Conservation (phyloP, 2,113 vertebrate genomes). For the Bos indicus region DNA sequence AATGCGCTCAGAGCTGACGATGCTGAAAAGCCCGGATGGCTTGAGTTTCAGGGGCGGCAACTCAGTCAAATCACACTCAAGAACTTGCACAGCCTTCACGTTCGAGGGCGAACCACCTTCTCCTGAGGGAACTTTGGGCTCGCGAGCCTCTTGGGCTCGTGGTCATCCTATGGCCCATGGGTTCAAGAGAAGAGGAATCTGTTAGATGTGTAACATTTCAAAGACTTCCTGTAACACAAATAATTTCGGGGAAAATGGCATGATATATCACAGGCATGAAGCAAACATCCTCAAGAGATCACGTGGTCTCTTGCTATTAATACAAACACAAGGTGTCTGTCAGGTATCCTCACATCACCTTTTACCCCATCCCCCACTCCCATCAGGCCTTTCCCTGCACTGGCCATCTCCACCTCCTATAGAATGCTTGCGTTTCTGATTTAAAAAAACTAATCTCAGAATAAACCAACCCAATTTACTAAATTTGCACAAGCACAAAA, state of each 20-base stretch:
- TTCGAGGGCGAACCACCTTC: not conserved
- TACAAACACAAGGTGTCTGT: not conserved
- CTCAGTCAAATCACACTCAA: not conserved
- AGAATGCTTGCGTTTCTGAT: not conserved
- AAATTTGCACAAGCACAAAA: not conserved
- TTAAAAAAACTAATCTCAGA: not conserved
- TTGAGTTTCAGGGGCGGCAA: constrained; percentile 47
- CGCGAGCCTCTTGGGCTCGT: not conserved
- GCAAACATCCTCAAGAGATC: not conserved
- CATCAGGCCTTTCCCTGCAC: not conserved
- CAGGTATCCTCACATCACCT: not conserved
- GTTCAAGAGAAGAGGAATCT: not conserved
- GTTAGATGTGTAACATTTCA: not conserved
- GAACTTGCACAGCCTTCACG: not conserved
- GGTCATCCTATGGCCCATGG: not conserved
- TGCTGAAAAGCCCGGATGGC: not conserved
- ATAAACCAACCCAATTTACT: not conserved
- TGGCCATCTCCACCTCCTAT: not conserved
- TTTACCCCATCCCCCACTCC: not conserved
- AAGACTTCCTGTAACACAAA: not conserved
- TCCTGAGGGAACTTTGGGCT: not conserved
- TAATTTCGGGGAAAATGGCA: not conserved
- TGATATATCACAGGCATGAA: not conserved
- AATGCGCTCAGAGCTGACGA: constrained; percentile 10
- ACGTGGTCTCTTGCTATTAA: not conserved